phyloP scores from a whole-genome alignment of 2,113 vertebrate genomes.

The Tylochromis polylepis region DNA sequence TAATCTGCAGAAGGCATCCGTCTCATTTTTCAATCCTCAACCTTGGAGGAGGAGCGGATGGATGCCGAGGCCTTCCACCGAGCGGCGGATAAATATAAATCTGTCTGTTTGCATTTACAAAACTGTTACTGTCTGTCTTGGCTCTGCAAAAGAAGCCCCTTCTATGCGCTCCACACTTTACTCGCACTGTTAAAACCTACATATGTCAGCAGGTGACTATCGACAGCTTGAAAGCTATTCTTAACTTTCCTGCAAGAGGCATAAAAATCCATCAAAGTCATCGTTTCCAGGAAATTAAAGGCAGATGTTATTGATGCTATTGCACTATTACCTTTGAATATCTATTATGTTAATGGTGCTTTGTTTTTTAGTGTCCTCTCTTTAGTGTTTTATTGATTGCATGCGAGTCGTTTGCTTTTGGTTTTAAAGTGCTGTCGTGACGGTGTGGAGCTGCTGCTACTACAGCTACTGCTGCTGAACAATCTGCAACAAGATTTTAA shows the following conservation, averaged over 20 bases:
- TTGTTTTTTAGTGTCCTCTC: conserved; percentile 17
- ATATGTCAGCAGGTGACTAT: neutral
- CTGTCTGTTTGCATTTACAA: neutral
- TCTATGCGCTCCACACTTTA: neutral
- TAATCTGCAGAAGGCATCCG: conserved; percentile 8
- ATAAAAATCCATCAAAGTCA: conserved; percentile 26
- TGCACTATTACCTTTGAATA: neutral
- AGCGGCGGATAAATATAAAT: neutral
- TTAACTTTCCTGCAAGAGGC: conserved; percentile 14
- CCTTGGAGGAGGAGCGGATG: neutral
- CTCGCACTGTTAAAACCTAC: neutral
- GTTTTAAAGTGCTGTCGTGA: neutral
- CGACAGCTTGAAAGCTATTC: conserved; percentile 16
- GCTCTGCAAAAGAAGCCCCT: neutral
- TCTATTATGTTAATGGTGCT: conserved; percentile 17
- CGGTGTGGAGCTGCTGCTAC: neutral
- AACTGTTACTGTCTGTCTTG: neutral
- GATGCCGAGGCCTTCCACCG: neutral
- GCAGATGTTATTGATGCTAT: conserved; percentile 22
- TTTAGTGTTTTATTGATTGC: conserved; percentile 11
- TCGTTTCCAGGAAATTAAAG: conserved; percentile 39
- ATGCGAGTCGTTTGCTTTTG: neutral
- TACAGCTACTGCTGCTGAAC: neutral
- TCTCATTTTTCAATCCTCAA: neutral
- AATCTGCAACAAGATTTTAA: neutral